A percentile compares a stretch with the other conserved stretches of the same genome.
Evolutionary conservation across 2,888 invertebrate genomes (phyloP).

Genomic region (Eledona agricola): DNA sequence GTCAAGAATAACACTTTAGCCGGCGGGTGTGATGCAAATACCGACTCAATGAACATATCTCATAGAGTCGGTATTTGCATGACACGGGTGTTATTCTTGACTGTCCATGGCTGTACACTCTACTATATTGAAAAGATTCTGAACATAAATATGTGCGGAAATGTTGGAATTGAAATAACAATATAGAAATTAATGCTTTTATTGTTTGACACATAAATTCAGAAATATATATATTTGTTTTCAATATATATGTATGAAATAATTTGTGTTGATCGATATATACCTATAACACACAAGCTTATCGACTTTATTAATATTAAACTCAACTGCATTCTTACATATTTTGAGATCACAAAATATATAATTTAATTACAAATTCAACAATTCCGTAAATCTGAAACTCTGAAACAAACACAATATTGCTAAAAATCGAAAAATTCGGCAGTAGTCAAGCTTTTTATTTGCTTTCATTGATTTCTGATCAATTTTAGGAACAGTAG

Average conservation of each 20-base stretch:
- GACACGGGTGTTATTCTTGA: too few species aligned
- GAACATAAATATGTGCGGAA: too few species aligned
- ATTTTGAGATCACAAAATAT: slow-evolving; percentile 64
- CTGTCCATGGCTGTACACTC: too few species aligned
- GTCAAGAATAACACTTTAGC: too few species aligned
- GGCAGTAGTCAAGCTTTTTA: slow-evolving; percentile 32
- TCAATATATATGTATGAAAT: too few species aligned
- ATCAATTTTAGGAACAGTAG: slow-evolving; percentile 36
- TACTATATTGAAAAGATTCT: too few species aligned
- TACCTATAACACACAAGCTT: slow-evolving; percentile 45
- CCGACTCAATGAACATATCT: too few species aligned
- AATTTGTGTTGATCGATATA: slow-evolving; percentile 56
- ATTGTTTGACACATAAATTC: slow-evolving; percentile 63
- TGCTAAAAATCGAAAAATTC: slow-evolving; percentile 33
- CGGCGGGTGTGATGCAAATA: too few species aligned
- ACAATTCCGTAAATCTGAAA: slow-evolving; percentile 49
- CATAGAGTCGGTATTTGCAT: too few species aligned
- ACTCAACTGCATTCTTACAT: slow-evolving; percentile 60
- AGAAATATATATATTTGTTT: slow-evolving; percentile 63
- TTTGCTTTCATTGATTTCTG: slow-evolving; percentile 26
- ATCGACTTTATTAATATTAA: slow-evolving; percentile 51
- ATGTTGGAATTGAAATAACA: not conserved
- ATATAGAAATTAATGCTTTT: slow-evolving; percentile 61
- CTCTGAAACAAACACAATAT: slow-evolving; percentile 33
- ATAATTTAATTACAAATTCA: slow-evolving; percentile 62